Evolutionary conservation across 2,113 vertebrate genomes (phyloP).

Genomic region (Urocolius indicus): DNA sequence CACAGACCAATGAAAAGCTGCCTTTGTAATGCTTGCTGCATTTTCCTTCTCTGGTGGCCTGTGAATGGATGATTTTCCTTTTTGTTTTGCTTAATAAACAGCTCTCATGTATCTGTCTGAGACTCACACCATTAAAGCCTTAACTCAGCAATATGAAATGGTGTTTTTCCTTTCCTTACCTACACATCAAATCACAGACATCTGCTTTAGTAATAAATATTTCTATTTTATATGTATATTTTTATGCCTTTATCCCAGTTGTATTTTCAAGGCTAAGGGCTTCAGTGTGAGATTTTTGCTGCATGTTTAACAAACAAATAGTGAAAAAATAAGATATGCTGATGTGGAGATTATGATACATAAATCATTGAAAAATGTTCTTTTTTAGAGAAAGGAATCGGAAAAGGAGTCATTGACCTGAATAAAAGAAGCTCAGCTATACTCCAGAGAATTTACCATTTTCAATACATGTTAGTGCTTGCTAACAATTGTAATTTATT

Average conservation of each 20-base stretch:
- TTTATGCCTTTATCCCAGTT: constrained; percentile 39
- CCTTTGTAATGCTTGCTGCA: not conserved
- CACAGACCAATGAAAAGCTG: not conserved
- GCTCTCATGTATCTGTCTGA: not conserved
- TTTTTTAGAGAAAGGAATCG: constrained; percentile 58
- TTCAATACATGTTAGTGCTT: constrained; percentile 54
- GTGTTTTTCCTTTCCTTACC: not conserved
- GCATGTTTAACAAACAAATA: constrained; percentile 57
- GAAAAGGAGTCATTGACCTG: constrained; percentile 73
- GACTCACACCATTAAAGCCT: constrained; percentile 27
- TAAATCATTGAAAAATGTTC: constrained; percentile 70
- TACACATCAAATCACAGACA: constrained; percentile 33
- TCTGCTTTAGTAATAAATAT: constrained; percentile 58
- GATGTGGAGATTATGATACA: constrained; percentile 66
- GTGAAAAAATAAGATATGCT: constrained; percentile 56
- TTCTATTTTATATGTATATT: constrained; percentile 58
- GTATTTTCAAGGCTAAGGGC: constrained; percentile 59
- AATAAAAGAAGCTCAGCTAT: constrained; percentile 66
- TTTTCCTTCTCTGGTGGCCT: not conserved
- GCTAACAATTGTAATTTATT: constrained; percentile 71
- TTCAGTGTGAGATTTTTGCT: not conserved
- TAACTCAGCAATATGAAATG: constrained; percentile 33
- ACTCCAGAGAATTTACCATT: constrained; percentile 67
- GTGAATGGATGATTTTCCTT: not conserved
- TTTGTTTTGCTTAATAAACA: not conserved